These are phyloP conservation scores for Antigone vipio DNA, from an alignment of 2,113 vertebrate genomes.

Conservation along the genomic window DNA sequence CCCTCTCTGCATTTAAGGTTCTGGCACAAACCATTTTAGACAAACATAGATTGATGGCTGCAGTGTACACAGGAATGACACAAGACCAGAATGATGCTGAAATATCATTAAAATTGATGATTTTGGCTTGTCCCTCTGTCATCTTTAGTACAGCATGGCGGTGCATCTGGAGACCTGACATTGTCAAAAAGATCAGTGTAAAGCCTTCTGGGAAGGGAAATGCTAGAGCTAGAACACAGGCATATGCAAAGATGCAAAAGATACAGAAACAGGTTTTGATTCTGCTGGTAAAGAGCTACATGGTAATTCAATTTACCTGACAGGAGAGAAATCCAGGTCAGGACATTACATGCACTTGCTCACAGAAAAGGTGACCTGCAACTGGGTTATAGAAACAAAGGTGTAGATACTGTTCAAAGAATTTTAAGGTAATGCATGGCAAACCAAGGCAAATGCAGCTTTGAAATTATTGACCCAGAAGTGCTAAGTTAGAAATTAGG, in stretches of 20 bases:
- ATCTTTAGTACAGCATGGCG: background rate
- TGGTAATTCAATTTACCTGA: background rate
- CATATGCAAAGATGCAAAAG: background rate
- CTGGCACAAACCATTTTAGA: background rate
- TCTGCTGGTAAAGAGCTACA: background rate
- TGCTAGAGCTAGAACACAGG: background rate
- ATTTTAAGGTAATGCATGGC: background rate
- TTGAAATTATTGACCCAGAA: background rate
- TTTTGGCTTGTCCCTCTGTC: conserved; percentile 11
- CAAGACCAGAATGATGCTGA: background rate
- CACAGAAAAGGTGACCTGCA: background rate
- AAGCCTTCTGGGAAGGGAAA: background rate
- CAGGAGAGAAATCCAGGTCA: background rate
- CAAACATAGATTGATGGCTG: conserved; percentile 32
- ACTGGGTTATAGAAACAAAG: background rate
- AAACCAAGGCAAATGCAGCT: background rate
- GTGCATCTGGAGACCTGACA: background rate
- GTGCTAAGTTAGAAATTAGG: background rate
- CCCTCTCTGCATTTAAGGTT: conserved; percentile 1
- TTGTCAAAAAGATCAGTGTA: background rate
- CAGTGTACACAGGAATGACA: conserved; percentile 6
- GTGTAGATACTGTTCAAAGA: background rate
- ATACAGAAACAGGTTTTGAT: background rate
- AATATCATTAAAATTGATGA: conserved; percentile 49
- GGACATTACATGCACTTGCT: background rate